Evolutionary conservation across 2,888 invertebrate genomes (phyloP).

Genomic region (Scaptomyza tumidula): DNA sequence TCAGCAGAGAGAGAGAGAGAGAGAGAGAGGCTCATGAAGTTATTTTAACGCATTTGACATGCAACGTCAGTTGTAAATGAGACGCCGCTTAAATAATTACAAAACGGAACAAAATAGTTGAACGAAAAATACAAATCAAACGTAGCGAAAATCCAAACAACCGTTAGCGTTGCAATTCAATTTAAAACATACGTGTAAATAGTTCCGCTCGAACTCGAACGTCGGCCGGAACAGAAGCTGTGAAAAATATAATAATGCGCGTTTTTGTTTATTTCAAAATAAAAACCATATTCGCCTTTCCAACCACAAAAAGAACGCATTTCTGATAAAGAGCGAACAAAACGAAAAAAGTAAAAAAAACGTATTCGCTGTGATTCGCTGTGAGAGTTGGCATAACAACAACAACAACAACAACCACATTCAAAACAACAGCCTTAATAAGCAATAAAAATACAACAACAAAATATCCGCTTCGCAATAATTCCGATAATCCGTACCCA

Average conservation of each 20-base stretch:
- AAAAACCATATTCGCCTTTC: slow-evolving; percentile 78
- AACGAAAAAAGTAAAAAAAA: not conserved
- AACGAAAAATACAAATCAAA: not conserved
- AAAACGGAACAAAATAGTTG: slow-evolving; percentile 8
- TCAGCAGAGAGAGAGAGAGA: slow-evolving; percentile 21
- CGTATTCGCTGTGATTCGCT: slow-evolving; percentile 34
- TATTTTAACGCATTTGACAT: slow-evolving; percentile 57
- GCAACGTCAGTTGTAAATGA: slow-evolving; percentile 64
- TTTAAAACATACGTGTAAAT: slow-evolving; percentile 28
- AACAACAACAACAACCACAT: slow-evolving; percentile 23
- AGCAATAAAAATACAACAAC: not conserved
- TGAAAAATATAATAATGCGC: slow-evolving; percentile 56
- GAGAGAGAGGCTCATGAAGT: slow-evolving; percentile 24
- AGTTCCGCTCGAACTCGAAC: slow-evolving; percentile 43
- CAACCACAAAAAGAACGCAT: slow-evolving; percentile 82
- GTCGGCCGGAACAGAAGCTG: slow-evolving; percentile 42
- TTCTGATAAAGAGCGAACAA: slow-evolving; percentile 55
- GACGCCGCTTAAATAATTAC: slow-evolving; percentile 51
- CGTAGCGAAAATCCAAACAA: not conserved
- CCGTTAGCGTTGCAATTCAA: slow-evolving; percentile 19
- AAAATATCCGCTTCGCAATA: slow-evolving; percentile 27
- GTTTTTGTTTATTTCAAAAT: slow-evolving; percentile 78
- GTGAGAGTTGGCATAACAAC: slow-evolving; percentile 28
- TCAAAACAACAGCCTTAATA: slow-evolving; percentile 12
- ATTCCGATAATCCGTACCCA: slow-evolving; percentile 21